Conservation (phyloP, 2,888 invertebrate species). For the Escarpia spicata region DNA sequence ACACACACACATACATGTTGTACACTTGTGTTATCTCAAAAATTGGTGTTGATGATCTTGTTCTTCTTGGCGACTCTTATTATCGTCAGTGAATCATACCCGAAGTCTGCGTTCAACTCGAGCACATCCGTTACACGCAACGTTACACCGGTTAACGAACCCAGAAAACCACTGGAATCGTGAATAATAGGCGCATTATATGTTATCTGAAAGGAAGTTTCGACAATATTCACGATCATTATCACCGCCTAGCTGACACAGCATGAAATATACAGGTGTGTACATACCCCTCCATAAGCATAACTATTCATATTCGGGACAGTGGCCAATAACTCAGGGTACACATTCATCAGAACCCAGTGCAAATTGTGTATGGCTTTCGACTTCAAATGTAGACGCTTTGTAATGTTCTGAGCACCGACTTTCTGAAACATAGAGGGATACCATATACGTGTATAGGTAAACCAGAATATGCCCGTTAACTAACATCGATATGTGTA, state of each 20-base stretch:
- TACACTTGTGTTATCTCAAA: no score
- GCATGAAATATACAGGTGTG: neutral
- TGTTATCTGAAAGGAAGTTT: neutral
- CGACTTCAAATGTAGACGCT: constrained; percentile 21
- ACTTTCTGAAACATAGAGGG: neutral
- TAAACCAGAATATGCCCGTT: no score
- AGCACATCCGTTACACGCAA: neutral
- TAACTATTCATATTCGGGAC: constrained; percentile 25
- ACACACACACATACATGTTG: no score
- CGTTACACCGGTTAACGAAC: neutral
- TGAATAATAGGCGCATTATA: neutral
- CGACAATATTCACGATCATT: neutral
- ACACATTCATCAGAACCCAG: constrained; percentile 27
- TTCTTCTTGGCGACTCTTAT: no score
- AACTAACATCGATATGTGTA: no score
- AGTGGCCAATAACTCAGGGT: constrained; percentile 19
- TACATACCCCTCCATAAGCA: constrained; percentile 25
- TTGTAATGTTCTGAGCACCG: neutral
- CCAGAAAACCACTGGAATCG: neutral
- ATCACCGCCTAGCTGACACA: neutral
- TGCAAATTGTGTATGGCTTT: constrained; percentile 20
- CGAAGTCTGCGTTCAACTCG: no score
- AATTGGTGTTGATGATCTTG: no score
- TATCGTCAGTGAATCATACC: no score
- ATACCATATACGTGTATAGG: neutral